Conservation (phyloP, 2,888 invertebrate genomes). For the Pollenia griseotomentosa region DNA sequence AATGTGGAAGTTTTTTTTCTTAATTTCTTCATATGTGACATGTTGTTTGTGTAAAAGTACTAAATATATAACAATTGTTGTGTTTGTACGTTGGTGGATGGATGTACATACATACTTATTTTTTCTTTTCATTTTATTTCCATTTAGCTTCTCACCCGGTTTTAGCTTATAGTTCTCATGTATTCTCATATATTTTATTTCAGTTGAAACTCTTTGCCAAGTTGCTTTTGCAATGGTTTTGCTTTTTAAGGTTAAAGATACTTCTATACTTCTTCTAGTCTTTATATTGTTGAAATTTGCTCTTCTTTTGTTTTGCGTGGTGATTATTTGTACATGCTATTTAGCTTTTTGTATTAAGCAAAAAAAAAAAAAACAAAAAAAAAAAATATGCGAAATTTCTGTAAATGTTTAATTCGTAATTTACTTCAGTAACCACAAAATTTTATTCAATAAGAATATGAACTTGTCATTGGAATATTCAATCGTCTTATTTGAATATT, state of each 20-base stretch:
- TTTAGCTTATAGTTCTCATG: constrained; percentile 12
- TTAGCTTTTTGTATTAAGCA: constrained; percentile 16
- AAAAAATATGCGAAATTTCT: too few species aligned
- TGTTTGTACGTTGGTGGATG: constrained; percentile 57
- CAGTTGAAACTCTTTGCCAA: constrained; percentile 37
- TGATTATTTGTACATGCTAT: constrained; percentile 57
- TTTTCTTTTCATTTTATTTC: constrained; percentile 48
- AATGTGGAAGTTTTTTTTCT: neutral
- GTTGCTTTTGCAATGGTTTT: constrained; percentile 30
- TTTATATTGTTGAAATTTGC: neutral
- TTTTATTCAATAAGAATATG: too few species aligned
- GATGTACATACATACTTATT: constrained; percentile 46
- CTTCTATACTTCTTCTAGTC: constrained; percentile 15
- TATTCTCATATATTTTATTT: constrained; percentile 17
- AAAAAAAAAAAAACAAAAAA: neutral
- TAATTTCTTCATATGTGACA: constrained; percentile 65
- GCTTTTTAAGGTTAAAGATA: constrained; percentile 46
- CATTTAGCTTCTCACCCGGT: constrained; percentile 62
- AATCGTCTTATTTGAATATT: too few species aligned
- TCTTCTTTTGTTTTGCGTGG: constrained; percentile 32
- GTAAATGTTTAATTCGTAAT: neutral
- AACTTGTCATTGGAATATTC: too few species aligned
- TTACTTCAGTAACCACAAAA: too few species aligned
- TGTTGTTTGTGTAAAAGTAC: constrained; percentile 17
- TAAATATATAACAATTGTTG: constrained; percentile 17